Conservation (phyloP, 2,888 invertebrate species). For the Keiferia lycopersicella region DNA sequence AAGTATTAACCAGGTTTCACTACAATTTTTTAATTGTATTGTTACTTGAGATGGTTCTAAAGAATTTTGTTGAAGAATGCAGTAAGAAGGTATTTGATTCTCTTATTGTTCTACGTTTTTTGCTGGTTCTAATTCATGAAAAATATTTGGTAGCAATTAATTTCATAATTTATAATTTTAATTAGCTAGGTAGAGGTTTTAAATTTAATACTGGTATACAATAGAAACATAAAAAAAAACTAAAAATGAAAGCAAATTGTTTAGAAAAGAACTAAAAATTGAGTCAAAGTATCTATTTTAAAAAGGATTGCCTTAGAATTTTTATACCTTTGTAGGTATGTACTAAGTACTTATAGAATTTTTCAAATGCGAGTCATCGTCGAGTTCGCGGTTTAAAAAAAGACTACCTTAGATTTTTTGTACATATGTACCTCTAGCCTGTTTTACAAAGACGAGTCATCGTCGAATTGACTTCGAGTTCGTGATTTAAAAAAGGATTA, state of each 20-base stretch:
- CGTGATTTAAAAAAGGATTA: neutral
- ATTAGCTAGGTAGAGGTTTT: neutral
- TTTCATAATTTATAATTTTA: neutral
- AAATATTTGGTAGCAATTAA: neutral
- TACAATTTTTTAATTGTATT: neutral
- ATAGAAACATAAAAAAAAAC: no score
- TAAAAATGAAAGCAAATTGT: no score
- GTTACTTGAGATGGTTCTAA: neutral
- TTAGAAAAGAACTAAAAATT: neutral
- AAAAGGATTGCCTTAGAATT: no score
- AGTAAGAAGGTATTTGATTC: neutral
- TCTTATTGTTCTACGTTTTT: constrained; percentile 5
- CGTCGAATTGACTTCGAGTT: no score
- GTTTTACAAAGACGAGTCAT: no score
- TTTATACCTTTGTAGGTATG: no score
- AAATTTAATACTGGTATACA: neutral
- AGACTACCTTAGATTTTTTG: no score
- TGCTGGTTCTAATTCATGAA: neutral
- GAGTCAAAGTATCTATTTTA: neutral
- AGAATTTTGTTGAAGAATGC: neutral
- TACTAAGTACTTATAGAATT: no score
- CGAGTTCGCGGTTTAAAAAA: no score
- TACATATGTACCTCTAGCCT: no score
- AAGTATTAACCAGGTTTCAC: no score
- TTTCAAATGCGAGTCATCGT: no score